Evolutionary conservation across 2,797 vertebrate species (phyloP), one percentile per base, ranked within the genome.

Genomic region (Intellagama lesueurii): DNA sequence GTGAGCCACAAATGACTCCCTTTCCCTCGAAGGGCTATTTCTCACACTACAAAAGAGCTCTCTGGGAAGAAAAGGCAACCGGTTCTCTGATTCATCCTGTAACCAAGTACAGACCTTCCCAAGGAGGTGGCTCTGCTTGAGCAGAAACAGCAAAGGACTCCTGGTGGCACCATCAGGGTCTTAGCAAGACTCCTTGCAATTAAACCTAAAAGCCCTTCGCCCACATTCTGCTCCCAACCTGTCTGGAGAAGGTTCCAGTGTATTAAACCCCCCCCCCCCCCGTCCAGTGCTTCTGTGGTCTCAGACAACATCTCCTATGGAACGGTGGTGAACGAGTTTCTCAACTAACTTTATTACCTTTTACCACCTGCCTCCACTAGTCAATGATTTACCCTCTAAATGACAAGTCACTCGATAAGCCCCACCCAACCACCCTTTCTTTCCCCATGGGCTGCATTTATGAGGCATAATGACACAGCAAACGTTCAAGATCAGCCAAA

Each of bases 391-490:
- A 94, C 91, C 17, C 35, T 66, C 68, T 77, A 60, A 90, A 89
- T 89, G 84, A 72, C 1, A 16, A 93, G 66, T 16, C 86, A 88
- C 90, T 81, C 85, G 89, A 82, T 83, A 32, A 75, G 19, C 0
- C 0, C 0, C 0, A 22, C 0, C 0, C 0, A 0, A 22, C 0
- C 0, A 0, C 0, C 32, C 81, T 4, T n/a, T 35, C 8, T 5
- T 64, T 14, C 40, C 56, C 47, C 30, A 24, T 11, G 14, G 47
- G 76, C 16, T 11, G 73, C 1, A 12, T 47, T 24, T 8, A 14
- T 76, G 11, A 64, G 30, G 16, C 35, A 22, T 81, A 1, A 7
- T 17, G 49, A 40, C 7, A 4, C 9, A 8, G 83, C n/a, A 24
- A 40, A 64, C 35, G 60, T 22, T 66, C 73, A n/a, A 9, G n/a